Evolutionary conservation across 1,140 invertebrate species (phyloP).

Genomic region (Uloborus diversus): DNA sequence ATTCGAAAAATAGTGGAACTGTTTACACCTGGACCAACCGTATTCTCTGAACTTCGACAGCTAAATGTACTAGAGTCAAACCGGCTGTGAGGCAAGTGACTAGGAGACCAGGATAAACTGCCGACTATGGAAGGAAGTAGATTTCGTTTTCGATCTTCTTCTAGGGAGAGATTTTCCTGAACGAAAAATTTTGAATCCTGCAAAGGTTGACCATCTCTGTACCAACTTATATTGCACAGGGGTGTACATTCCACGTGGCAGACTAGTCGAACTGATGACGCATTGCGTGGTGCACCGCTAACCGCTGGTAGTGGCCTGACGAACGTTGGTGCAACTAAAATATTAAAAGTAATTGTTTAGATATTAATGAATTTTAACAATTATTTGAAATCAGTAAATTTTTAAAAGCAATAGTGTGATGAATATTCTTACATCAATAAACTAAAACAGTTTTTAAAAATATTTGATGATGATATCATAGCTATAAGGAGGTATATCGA

Average conservation of each 20-base stretch:
- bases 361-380: too few species aligned
- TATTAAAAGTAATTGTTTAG: too few species aligned
- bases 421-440: too few species aligned
- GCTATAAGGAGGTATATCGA: too few species aligned
- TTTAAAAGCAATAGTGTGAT: too few species aligned
- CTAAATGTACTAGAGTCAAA: slow-evolving; percentile 72
- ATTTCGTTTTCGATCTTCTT: slow-evolving; percentile 73
- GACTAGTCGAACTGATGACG: slow-evolving; percentile 75
- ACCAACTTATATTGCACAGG: slow-evolving; percentile 81
- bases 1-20: slow-evolving; percentile 84
- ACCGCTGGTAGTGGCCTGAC: slow-evolving; percentile 81
- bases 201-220: slow-evolving; percentile 71
- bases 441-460: too few species aligned
- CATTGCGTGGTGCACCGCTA: slow-evolving; percentile 72
- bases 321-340: slow-evolving; percentile 81
- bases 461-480: too few species aligned
- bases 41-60: slow-evolving; percentile 79
- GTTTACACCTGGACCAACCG: slow-evolving; percentile 76
- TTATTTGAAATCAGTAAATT: too few species aligned
- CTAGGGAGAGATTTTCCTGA: slow-evolving; percentile 72
- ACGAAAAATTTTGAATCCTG: slow-evolving; percentile 64
- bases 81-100: slow-evolving; percentile 10
- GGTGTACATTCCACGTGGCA: slow-evolving; percentile 90
- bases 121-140: slow-evolving; percentile 89
- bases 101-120: slow-evolving; percentile 82